Evolutionary conservation across 2,113 vertebrate species (phyloP), one percentile per base, ranked within the genome.

Genomic region (Suncus etruscus): DNA sequence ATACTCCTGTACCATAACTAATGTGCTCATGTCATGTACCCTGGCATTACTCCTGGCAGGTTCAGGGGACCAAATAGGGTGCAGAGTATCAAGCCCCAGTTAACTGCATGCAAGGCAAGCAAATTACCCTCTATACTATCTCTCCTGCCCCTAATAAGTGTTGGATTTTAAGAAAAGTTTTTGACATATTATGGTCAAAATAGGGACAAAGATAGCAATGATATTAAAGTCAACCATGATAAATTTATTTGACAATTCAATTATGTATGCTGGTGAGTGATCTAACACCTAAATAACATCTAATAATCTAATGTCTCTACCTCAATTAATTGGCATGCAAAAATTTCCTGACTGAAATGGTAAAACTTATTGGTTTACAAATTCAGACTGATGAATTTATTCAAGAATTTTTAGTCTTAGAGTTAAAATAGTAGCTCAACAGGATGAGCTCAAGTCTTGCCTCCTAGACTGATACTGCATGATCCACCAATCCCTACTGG

Each of bases 321-420:
- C 25, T 0, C 32, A 25, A 63, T 4, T 25, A 69, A 15, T 10
- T 48, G 32, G 7, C 81, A 24, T 72, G 39, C 47, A 82, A 86
- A 11, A 63, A 63, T 80, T 58, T 90, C 61, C 78, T 51, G 54
- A 83, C 82, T 51, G 76, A 87, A 83, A 66, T 31, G 72, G 45
- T 54, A 18, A 76, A 66, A 91, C 81, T 74, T 74, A 83, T 70
- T 82, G 81, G 9, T 47, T 61, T 51, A 61, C 11, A 65, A 24
- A 6, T 1, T 83, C 32, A 50, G 65, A 54, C 15, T 54, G 11
- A 54, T 54, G 51, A 54, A 54, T 15, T 54, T 8, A 15, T 54
- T 54, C 51, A 54, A 54, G 51, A 54, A 54, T 54, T 54, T 54
- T 54, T 7, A 4, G 51, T 39, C 39, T 39, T 39, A 39, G 39